A percentile compares a stretch with the other conserved stretches of the same genome.
Evolutionary conservation across 2,797 vertebrate genomes (phyloP).

Genomic region (Gambusia yucatana): DNA sequence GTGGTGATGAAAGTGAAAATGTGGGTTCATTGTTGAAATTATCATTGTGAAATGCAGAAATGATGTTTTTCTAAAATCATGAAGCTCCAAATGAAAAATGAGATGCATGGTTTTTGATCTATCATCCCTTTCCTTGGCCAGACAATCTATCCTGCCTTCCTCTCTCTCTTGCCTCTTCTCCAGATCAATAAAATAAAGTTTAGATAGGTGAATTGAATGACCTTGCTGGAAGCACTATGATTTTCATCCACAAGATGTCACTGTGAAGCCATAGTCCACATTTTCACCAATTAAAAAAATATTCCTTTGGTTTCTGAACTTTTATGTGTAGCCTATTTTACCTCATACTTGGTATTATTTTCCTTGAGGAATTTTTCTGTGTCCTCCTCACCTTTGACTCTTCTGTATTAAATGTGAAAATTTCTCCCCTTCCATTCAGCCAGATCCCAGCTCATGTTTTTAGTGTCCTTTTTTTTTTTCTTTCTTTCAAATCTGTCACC

Average conservation of each 20-base stretch:
- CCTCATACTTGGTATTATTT: not conserved
- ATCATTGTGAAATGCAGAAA: not conserved
- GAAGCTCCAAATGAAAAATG: not conserved
- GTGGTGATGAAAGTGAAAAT: not conserved
- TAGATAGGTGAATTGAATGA: not conserved
- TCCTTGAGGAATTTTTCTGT: too few species aligned
- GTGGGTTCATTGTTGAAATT: not conserved
- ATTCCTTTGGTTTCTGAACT: not conserved
- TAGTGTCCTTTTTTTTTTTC: not conserved
- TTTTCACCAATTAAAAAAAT: not conserved
- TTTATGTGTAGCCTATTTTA: not conserved
- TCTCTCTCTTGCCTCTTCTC: not conserved
- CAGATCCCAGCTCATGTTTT: constrained; percentile 31
- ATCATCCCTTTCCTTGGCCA: not conserved
- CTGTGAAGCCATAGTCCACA: constrained; percentile 43
- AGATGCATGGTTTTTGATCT: not conserved
- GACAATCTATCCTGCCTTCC: not conserved
- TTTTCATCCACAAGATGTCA: constrained; percentile 73
- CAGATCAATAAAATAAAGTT: not conserved
- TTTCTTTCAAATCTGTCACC: constrained; percentile 25
- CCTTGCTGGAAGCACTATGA: not conserved
- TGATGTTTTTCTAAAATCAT: not conserved
- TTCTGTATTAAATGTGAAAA: constrained; percentile 37
- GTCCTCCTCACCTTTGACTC: not conserved
- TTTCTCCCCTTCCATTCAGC: constrained; percentile 33